These are phyloP conservation scores for Pachyramphus minor DNA, from an alignment of 2,113 vertebrate genomes.

Conservation along the genomic window DNA sequence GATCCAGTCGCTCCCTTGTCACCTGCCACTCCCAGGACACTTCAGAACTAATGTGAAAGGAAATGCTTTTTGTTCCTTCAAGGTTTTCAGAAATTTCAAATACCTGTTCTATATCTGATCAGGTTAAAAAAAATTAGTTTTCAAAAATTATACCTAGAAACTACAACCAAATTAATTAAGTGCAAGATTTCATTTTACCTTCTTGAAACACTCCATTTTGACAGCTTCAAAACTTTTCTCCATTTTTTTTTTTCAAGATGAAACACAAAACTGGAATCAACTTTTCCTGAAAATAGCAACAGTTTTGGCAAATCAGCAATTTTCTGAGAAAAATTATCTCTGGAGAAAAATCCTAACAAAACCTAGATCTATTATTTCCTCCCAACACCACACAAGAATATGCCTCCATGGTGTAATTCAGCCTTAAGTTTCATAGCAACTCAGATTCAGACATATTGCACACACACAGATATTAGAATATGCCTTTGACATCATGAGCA, in stretches of 20 bases:
- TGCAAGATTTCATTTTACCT: not conserved
- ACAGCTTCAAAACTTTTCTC: not conserved
- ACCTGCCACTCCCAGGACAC: not conserved
- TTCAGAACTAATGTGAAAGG: not conserved
- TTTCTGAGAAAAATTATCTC: slow-evolving; percentile 43
- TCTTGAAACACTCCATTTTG: not conserved
- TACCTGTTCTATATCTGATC: not conserved
- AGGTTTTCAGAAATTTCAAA: not conserved
- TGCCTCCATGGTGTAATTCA: slow-evolving; percentile 43
- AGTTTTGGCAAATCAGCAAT: slow-evolving; percentile 48
- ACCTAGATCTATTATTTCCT: slow-evolving; percentile 26
- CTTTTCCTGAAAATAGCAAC: slow-evolving; percentile 22
- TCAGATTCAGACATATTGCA: slow-evolving; percentile 54
- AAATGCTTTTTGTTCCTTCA: not conserved
- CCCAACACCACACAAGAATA: not conserved
- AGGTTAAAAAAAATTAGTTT: not conserved
- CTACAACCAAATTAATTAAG: not conserved
- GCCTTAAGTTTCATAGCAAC: slow-evolving; percentile 44
- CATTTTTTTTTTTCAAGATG: not conserved
- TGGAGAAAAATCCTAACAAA: slow-evolving; percentile 42
- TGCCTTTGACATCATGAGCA: slow-evolving; percentile 54
- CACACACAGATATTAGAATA: slow-evolving; percentile 50
- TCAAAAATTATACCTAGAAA: not conserved
- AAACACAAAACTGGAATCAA: not conserved
- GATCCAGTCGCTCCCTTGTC: not conserved